A percentile compares a stretch with the other conserved stretches of the same genome.
phyloP scores from a whole-genome alignment of 2,113 vertebrate species.

The Bagarius yarrelli region DNA sequence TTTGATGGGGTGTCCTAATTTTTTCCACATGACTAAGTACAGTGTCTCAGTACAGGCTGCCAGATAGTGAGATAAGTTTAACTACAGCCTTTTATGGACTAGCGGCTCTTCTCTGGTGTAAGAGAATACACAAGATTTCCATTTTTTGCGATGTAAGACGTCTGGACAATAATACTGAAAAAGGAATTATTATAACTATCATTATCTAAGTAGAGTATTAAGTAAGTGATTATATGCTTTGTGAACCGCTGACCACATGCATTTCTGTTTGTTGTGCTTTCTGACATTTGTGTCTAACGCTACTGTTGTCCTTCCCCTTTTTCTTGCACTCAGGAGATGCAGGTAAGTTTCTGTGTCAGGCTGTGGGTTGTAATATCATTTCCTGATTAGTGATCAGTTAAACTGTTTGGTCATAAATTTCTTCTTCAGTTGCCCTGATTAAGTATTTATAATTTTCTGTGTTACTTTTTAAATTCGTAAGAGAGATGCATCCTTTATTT shows the following conservation, averaged over 20 bases:
- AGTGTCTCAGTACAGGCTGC: too few relatives aligned
- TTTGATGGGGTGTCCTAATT: too few relatives aligned
- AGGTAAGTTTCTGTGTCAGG: conserved; percentile 82
- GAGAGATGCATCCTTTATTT: not conserved
- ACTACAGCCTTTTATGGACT: too few relatives aligned
- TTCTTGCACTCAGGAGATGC: conserved; percentile 98
- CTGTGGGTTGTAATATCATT: conserved; percentile 61
- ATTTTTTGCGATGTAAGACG: too few relatives aligned
- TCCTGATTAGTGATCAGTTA: conserved; percentile 37
- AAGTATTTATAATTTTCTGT: not conserved
- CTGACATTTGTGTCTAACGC: conserved; percentile 74
- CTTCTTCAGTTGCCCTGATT: not conserved
- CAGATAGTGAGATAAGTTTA: too few relatives aligned
- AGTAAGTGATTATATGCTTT: not conserved
- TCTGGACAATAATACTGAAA: too few relatives aligned
- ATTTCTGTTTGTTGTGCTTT: not conserved
- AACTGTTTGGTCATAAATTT: conserved; percentile 36
- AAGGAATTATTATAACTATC: too few relatives aligned
- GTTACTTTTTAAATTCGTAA: not conserved
- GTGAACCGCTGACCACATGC: not conserved
- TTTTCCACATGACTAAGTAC: too few relatives aligned
- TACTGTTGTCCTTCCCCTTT: conserved; percentile 80
- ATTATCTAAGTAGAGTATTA: too few relatives aligned
- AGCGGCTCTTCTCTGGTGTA: too few relatives aligned
- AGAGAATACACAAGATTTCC: too few relatives aligned